Conservation (phyloP, 37 sponge, comb jelly and placozoan species). For the Crambe crambe region DNA sequence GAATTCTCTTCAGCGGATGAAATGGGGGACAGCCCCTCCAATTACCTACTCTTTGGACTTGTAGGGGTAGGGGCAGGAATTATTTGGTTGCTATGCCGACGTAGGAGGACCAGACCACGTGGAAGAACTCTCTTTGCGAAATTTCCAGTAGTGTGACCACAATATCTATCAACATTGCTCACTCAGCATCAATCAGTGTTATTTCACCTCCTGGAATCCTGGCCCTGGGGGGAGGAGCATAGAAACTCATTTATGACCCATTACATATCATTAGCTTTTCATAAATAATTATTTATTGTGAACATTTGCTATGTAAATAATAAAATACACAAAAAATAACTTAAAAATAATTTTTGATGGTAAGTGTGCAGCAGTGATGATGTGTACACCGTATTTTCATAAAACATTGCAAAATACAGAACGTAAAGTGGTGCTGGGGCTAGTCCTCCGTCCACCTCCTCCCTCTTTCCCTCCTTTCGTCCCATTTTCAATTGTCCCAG, state of each 20-base stretch:
- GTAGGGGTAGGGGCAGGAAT: background rate
- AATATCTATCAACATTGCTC: background rate
- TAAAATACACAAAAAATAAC: too few relatives aligned
- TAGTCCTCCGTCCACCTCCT: too few relatives aligned
- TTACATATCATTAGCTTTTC: too few relatives aligned
- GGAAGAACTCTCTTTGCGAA: slow-evolving; percentile 10
- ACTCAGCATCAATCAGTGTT: background rate
- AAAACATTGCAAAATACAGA: slow-evolving; percentile 28
- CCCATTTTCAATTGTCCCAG: background rate
- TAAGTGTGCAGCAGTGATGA: too few relatives aligned
- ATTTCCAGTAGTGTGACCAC: slow-evolving; percentile 35
- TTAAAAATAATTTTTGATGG: too few relatives aligned
- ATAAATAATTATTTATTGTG: too few relatives aligned
- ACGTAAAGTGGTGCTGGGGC: slow-evolving; percentile 22
- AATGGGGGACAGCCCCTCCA: background rate
- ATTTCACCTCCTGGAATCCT: too few relatives aligned
- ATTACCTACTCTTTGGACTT: slow-evolving; percentile 3
- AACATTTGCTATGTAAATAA: too few relatives aligned
- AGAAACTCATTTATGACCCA: too few relatives aligned
- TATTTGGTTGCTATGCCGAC: slow-evolving; percentile 39
- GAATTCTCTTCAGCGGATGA: background rate
- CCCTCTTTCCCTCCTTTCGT: background rate
- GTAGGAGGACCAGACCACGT: slow-evolving; percentile 3
- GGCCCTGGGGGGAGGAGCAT: too few relatives aligned
- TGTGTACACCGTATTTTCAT: too few relatives aligned